These are phyloP conservation scores for Bombycilla garrulus DNA, from an alignment of 2,113 vertebrate species.

Conservation along the genomic window DNA sequence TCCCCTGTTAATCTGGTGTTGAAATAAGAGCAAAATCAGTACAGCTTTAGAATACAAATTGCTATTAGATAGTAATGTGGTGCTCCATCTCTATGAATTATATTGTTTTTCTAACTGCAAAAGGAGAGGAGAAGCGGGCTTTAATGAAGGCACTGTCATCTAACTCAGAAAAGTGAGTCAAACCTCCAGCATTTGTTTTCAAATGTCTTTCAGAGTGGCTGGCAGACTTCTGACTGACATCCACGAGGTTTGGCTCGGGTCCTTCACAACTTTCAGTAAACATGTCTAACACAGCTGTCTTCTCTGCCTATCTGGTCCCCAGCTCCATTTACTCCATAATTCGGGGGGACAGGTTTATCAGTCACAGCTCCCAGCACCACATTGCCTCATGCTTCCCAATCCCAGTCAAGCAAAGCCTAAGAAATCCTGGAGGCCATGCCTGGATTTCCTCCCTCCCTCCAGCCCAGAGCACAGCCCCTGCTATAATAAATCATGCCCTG, in stretches of 20 bases:
- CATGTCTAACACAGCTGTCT: background rate
- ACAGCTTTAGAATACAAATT: background rate
- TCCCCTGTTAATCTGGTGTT: background rate
- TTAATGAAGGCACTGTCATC: background rate
- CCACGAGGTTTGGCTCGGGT: background rate
- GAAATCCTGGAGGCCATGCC: background rate
- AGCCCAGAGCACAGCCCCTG: background rate
- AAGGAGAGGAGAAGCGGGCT: background rate
- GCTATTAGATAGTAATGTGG: background rate
- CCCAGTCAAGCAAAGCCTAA: background rate
- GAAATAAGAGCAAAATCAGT: background rate
- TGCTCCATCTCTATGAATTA: background rate
- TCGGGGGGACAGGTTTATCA: background rate
- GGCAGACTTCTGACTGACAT: background rate
- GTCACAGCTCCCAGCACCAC: background rate
- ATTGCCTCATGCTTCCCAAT: background rate
- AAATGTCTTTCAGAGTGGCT: background rate
- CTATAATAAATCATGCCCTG: constrained; percentile 2
- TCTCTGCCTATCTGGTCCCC: background rate
- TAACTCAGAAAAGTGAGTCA: background rate
- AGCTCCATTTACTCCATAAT: background rate
- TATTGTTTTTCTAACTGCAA: background rate
- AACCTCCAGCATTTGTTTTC: background rate
- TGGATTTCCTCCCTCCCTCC: background rate
- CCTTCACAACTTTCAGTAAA: background rate